phyloP scores from a whole-genome alignment of 2,797 vertebrate genomes.

The Tympanoctomys barrerae region DNA sequence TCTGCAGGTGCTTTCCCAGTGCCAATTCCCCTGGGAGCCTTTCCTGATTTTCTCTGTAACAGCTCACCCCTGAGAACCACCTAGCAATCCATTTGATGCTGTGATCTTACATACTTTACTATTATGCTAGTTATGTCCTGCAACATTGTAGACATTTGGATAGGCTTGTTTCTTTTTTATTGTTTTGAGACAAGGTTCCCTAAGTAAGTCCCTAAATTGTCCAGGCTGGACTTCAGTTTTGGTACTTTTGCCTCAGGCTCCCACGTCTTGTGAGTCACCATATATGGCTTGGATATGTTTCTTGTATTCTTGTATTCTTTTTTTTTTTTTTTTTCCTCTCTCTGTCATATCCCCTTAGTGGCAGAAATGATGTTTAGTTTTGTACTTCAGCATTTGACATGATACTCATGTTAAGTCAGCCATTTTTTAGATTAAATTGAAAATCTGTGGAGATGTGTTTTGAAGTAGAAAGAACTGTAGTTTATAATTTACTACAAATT shows the following conservation, averaged over 20 bases:
- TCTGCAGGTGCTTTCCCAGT: neutral
- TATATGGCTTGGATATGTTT: neutral
- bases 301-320: neutral
- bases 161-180: neutral
- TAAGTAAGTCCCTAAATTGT: neutral
- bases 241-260: neutral
- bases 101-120: neutral
- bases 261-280: neutral
- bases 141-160: neutral
- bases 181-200: neutral
- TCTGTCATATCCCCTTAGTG: neutral
- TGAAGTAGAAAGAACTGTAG: conserved; percentile 51
- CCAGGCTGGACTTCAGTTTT: neutral
- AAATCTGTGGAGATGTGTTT: conserved; percentile 47
- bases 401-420: neutral
- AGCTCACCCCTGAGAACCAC: neutral
- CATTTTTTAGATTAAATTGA: neutral
- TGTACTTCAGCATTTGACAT: neutral
- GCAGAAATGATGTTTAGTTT: neutral
- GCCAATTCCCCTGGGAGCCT: neutral
- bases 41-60: neutral
- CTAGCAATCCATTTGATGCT: neutral
- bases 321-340: neutral
- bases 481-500: conserved; percentile 70
- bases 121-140: neutral